These are phyloP conservation scores for Telenomus remus DNA, from an alignment of 1,140 invertebrate species.

Conservation along the genomic window DNA sequence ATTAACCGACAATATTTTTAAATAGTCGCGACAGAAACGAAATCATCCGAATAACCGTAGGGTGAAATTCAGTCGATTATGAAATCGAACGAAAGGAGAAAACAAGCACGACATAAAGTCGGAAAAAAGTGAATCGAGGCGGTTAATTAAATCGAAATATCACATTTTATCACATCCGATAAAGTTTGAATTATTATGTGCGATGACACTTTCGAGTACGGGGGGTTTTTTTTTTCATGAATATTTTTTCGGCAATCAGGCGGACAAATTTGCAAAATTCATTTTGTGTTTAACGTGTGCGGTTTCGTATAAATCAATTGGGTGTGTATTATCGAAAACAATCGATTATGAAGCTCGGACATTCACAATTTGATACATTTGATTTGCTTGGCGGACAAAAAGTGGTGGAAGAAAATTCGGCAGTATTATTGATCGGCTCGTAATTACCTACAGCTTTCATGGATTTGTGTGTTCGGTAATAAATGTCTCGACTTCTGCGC, in stretches of 20 bases:
- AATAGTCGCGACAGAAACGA: slow-evolving; percentile 19
- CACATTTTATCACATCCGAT: slow-evolving; percentile 20
- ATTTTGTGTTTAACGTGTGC: not conserved
- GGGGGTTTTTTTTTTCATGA: too few species aligned
- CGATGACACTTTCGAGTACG: too few species aligned
- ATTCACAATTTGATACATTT: slow-evolving; percentile 10
- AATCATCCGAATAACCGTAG: slow-evolving; percentile 10
- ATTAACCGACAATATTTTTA: too few species aligned
- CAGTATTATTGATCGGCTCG: not conserved
- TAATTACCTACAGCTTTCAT: slow-evolving; percentile 3
- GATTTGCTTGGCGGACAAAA: slow-evolving; percentile 6
- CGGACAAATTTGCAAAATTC: slow-evolving; percentile 8
- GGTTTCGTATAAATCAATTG: not conserved
- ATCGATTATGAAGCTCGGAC: slow-evolving; percentile 11
- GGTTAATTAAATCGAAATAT: slow-evolving; percentile 34
- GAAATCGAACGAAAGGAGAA: slow-evolving; percentile 28
- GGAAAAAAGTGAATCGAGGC: slow-evolving; percentile 26
- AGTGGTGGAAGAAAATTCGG: not conserved
- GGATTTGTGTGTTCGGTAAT: slow-evolving; percentile 1
- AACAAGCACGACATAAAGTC: slow-evolving; percentile 26
- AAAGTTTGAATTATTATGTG: slow-evolving; percentile 8
- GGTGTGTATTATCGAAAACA: slow-evolving; percentile 2
- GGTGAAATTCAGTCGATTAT: slow-evolving; percentile 24
- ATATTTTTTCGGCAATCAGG: not conserved
- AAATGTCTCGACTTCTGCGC: not conserved